Percentiles rank a stretch among this genome's conserved stretches.
These are phyloP conservation scores for Craseonycteris thonglongyai DNA, from an alignment of 2,113 vertebrate species.

Conservation along the genomic window DNA sequence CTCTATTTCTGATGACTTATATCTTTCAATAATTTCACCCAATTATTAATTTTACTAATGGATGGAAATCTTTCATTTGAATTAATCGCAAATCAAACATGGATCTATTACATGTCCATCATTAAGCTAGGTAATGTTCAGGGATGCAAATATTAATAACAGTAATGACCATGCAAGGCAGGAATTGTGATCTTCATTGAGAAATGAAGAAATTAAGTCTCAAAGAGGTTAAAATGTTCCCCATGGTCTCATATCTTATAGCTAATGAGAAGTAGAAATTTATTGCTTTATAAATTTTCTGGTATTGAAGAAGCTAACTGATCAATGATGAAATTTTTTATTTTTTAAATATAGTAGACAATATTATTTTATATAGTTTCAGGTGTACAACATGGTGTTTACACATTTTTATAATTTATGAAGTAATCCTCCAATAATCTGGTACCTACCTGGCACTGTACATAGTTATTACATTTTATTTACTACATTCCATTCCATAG, in stretches of 20 bases:
- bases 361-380: no score
- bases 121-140: background rate
- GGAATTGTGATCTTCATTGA: background rate
- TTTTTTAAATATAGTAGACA: no score
- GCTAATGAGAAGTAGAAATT: background rate
- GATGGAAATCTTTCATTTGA: background rate
- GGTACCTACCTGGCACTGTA: no score
- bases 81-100: background rate
- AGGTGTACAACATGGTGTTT: no score
- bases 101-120: background rate
- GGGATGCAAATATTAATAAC: background rate
- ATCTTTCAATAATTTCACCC: background rate
- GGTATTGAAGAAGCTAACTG: no score
- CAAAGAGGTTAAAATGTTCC: constrained; percentile 1
- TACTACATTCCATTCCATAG: no score
- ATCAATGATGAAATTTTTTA: no score
- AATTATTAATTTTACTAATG: background rate
- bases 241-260: background rate
- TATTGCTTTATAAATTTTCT: no score
- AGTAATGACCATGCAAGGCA: background rate
- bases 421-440: no score
- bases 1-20: background rate
- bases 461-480: no score
- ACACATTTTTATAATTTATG: no score
- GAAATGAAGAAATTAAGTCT: background rate